Evolutionary conservation across 2,113 vertebrate genomes (phyloP).

Genomic region (Austrofundulus limnaeus): DNA sequence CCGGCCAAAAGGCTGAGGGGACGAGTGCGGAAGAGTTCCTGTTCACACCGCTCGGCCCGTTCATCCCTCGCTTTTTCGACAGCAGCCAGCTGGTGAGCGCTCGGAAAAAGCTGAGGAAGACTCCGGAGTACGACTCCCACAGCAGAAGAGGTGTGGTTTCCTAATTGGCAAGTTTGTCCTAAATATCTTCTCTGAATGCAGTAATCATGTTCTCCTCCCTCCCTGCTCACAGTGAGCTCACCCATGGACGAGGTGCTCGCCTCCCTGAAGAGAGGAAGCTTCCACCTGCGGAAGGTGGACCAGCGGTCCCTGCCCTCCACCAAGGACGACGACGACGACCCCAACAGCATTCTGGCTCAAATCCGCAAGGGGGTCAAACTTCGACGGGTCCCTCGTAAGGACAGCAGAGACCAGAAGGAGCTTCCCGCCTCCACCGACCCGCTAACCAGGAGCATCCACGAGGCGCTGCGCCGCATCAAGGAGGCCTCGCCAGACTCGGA

Average conservation of each 20-base stretch:
- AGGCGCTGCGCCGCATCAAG: slow-evolving; percentile 95
- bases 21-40: slow-evolving; percentile 52
- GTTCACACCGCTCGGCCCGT: slow-evolving; percentile 73
- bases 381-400: slow-evolving; percentile 86
- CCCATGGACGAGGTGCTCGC: slow-evolving; percentile 99
- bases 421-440: slow-evolving; percentile 85
- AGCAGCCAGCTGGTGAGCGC: slow-evolving; percentile 93
- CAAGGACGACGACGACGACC: slow-evolving; percentile 89
- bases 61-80: slow-evolving; percentile 89
- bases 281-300: slow-evolving; percentile 94
- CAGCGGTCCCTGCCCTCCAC: slow-evolving; percentile 84
- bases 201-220: slow-evolving; percentile 6
- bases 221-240: slow-evolving; percentile 84
- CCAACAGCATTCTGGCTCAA: slow-evolving; percentile 96
- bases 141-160: slow-evolving; percentile 86
- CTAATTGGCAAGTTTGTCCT: not conserved
- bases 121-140: slow-evolving; percentile 82
- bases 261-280: slow-evolving; percentile 96
- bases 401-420: slow-evolving; percentile 83
- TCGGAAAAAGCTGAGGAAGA: slow-evolving; percentile 92
- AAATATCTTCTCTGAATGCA: not conserved
- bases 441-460: slow-evolving; percentile 95
- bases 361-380: slow-evolving; percentile 96
- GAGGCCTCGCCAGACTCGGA: slow-evolving; percentile 97
- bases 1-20: slow-evolving; percentile 68